Evolutionary conservation across 2,888 invertebrate species (phyloP), one percentile per base, ranked within the genome.

Genomic region (Drosophila testacea): DNA sequence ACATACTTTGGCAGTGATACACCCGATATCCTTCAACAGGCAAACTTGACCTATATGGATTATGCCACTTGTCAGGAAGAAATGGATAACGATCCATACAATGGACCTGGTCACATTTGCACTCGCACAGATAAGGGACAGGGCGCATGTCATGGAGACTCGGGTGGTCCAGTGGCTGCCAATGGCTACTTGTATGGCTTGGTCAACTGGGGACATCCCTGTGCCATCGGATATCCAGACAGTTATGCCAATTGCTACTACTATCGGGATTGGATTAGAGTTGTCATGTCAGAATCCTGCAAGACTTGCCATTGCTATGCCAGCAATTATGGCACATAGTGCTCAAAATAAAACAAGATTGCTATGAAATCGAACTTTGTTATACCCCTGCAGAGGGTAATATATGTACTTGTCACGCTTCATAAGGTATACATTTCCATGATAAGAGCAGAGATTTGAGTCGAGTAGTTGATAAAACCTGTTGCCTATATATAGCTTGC

Each of bases 51-150:
- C n/a, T 93, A 94, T 9, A 92, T 95, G 42, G 92, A 93, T 0
- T 56, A 87, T 93, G 92, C 11, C 89, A 93, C 46, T 92, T 94
- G 83, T 92, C 93, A 44, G 93, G 93, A 13, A 84, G 89, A 6
- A 72, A 92, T n/a, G 93, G 93, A 47, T 92, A 93, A 88, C 4
- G 91, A 93, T 51, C 91, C 92, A 13, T 89, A 89, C 0, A 93
- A 94, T 0, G 94, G 93, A 69, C 92, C 93, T 42, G 93, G 94
- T 0, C 94, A 95, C 71, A 92, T 95, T 7, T 95, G 95, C 74
- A 94, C 95, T 0, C 90, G 94, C 7, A 94, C 94, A 0, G 91
- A 93, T 30, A 74, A 89, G 0, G 94, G 94, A 0, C 92, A 94
- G 73, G 95, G 94, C 0, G 93, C 83, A 0, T 91, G 90, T 39